These are phyloP conservation scores for Mycalesis mineus DNA, from an alignment of 2,888 invertebrate species.

Conservation along the genomic window DNA sequence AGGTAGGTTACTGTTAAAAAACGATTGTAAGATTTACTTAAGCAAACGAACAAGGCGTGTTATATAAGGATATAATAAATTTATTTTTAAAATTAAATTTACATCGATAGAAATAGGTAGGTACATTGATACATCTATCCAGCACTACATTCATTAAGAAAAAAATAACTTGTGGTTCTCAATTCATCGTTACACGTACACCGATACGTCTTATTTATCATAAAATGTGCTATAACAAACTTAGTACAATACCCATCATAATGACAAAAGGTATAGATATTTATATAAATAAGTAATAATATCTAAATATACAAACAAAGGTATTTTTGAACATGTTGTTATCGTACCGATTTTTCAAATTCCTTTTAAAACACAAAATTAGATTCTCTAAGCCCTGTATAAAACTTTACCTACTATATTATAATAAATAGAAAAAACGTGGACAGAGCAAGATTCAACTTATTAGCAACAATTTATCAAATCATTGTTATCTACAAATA, in stretches of 20 bases:
- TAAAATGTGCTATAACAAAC: neutral
- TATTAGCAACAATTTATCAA: constrained; percentile 37
- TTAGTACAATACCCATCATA: neutral
- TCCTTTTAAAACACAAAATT: constrained; percentile 37
- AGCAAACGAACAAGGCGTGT: no score
- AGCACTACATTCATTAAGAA: constrained; percentile 5
- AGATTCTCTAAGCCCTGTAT: constrained; percentile 57
- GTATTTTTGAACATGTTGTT: constrained; percentile 38
- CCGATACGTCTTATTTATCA: no score
- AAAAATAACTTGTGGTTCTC: neutral
- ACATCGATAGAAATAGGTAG: no score
- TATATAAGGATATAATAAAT: no score
- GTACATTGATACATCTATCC: neutral
- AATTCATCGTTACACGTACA: neutral
- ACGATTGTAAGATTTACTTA: no score
- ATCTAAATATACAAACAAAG: neutral
- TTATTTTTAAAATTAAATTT: no score
- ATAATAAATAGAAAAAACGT: constrained; percentile 49
- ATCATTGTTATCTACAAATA: constrained; percentile 42
- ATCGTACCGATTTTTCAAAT: constrained; percentile 34
- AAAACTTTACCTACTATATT: constrained; percentile 53
- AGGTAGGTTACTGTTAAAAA: no score
- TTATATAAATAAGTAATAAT: neutral
- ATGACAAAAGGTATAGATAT: neutral
- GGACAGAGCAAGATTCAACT: constrained; percentile 60